Percentiles rank a stretch among this genome's conserved stretches.
Evolutionary conservation across 2,797 vertebrate species (phyloP).

Genomic region (Cossypha niveicapilla): DNA sequence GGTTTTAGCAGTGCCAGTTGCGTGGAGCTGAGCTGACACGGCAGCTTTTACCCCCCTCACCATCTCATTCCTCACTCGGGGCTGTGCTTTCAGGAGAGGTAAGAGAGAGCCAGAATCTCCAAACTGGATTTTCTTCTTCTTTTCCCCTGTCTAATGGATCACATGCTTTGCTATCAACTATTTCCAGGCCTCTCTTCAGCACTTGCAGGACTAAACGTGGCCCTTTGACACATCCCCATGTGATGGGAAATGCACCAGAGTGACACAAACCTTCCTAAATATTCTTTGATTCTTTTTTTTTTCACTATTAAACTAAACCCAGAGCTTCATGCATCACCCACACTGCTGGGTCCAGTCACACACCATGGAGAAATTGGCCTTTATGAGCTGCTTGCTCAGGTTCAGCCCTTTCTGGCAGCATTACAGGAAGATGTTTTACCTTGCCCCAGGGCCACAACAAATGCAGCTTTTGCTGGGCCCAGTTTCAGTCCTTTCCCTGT

Average conservation of each 20-base stretch:
- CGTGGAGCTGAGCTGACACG: background rate
- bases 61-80: background rate
- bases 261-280: background rate
- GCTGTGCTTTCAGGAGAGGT: background rate
- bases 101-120: background rate
- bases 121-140: background rate
- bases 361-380: fast-evolving
- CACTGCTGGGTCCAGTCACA: background rate
- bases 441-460: background rate
- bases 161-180: background rate
- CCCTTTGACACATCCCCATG: slow-evolving; percentile 16
- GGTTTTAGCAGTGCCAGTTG: background rate
- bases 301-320: background rate
- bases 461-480: background rate
- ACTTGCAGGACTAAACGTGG: background rate
- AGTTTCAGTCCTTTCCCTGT: background rate
- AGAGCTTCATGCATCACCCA: background rate
- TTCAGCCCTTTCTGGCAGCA: fast-evolving
- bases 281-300: background rate
- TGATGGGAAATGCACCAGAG: background rate
- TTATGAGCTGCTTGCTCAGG: background rate
- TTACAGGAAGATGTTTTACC: background rate
- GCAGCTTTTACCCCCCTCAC: background rate
- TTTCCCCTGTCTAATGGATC: background rate
- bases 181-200: slow-evolving; percentile 19